phyloP scores from a whole-genome alignment of 2,797 vertebrate species.

The Sebastes wilsoni region DNA sequence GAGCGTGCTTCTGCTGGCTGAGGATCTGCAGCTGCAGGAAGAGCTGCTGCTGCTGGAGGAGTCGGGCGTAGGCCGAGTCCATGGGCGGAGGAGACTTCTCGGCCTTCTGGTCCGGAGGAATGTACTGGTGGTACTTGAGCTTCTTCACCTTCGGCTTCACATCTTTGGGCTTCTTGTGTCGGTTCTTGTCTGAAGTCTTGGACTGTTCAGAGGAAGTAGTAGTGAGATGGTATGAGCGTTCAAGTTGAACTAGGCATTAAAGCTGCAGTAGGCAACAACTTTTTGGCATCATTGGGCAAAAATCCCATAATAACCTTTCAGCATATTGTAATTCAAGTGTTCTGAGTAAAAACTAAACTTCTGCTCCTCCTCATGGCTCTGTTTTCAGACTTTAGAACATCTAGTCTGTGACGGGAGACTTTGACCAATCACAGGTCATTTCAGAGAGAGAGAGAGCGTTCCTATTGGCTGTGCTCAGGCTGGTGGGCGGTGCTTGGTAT shows the following conservation, averaged over 20 bases:
- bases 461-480: too few species aligned
- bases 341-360: too few species aligned
- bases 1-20: conserved; percentile 94
- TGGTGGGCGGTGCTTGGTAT: too few species aligned
- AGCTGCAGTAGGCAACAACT: too few species aligned
- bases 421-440: background rate
- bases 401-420: too few species aligned
- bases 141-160: conserved; percentile 99
- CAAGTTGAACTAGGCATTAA: background rate
- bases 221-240: background rate
- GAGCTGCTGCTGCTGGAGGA: conserved; percentile 97
- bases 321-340: too few species aligned
- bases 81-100: conserved; percentile 98
- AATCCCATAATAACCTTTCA: too few species aligned
- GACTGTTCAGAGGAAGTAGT: conserved; percentile 76
- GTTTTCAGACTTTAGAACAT: too few species aligned
- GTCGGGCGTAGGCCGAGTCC: conserved; percentile 97
- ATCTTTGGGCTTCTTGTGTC: conserved; percentile 98
- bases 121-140: conserved; percentile 98
- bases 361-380: too few species aligned
- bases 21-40: conserved; percentile 99
- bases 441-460: background rate
- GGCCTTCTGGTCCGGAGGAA: conserved; percentile 96
- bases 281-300: too few species aligned
- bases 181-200: conserved; percentile 93